A percentile compares a stretch with the other conserved stretches of the same genome.
Evolutionary conservation across 2,888 invertebrate species (phyloP).

Genomic region (Campoplex nolae): DNA sequence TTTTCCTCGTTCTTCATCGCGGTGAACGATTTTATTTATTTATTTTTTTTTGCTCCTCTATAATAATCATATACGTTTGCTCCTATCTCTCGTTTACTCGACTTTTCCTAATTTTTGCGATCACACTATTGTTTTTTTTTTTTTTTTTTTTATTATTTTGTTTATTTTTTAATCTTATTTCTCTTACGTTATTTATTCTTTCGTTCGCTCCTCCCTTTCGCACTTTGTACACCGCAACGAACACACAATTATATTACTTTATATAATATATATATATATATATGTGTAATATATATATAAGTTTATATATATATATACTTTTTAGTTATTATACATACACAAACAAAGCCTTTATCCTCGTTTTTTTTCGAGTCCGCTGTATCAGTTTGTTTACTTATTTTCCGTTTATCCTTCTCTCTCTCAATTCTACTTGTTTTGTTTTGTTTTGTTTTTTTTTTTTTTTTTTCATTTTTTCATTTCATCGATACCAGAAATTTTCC

Average conservation of each 20-base stretch:
- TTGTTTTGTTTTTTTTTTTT: slow-evolving; percentile 59
- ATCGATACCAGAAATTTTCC: not conserved
- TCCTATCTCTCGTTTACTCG: slow-evolving; percentile 58
- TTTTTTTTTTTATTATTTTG: too few relatives aligned
- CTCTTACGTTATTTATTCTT: slow-evolving; percentile 24
- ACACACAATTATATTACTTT: slow-evolving; percentile 81
- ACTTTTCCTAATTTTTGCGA: slow-evolving; percentile 50
- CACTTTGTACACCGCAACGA: slow-evolving; percentile 83
- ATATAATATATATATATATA: slow-evolving; percentile 79
- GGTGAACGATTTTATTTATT: slow-evolving; percentile 66
- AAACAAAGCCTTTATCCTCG: slow-evolving; percentile 81
- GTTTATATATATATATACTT: slow-evolving; percentile 76
- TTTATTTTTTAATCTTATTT: not conserved
- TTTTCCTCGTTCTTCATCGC: slow-evolving; percentile 55
- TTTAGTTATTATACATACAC: slow-evolving; percentile 82
- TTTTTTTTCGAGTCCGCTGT: slow-evolving; percentile 35
- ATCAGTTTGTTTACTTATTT: slow-evolving; percentile 18
- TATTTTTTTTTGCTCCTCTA: slow-evolving; percentile 44
- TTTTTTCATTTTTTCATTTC: not conserved
- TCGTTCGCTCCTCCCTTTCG: slow-evolving; percentile 53
- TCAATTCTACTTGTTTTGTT: slow-evolving; percentile 49
- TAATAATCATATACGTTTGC: slow-evolving; percentile 56
- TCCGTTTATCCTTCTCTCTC: slow-evolving; percentile 49
- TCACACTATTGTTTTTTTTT: slow-evolving; percentile 40
- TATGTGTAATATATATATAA: slow-evolving; percentile 77